Conservation (phyloP, 2,113 vertebrate genomes). For the Ailuropoda melanoleuca region DNA sequence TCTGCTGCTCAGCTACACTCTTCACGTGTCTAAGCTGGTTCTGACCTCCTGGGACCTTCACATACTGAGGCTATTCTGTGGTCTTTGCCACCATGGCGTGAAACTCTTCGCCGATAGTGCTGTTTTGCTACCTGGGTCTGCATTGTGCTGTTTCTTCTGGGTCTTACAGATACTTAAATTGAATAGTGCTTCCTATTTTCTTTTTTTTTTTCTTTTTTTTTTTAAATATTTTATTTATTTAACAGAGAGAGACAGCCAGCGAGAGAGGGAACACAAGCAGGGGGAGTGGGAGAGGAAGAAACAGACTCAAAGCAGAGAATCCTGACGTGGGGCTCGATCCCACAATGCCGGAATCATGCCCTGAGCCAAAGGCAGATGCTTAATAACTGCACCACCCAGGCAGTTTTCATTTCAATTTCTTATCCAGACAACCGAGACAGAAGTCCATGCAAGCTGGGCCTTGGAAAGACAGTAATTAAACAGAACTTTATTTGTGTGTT, state of each 20-base stretch:
- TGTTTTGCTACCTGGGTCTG: not conserved
- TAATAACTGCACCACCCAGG: too few relatives aligned
- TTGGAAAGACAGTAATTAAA: not conserved
- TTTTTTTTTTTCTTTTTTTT: too few relatives aligned
- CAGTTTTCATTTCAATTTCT: not conserved
- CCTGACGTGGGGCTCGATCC: too few relatives aligned
- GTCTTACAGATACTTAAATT: not conserved
- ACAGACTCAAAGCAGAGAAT: too few relatives aligned
- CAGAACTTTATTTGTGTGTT: not conserved
- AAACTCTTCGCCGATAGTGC: not conserved
- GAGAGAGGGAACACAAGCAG: too few relatives aligned
- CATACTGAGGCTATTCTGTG: not conserved
- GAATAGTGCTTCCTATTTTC: not conserved
- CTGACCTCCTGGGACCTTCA: not conserved
- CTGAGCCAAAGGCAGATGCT: too few relatives aligned
- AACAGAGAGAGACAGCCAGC: too few relatives aligned
- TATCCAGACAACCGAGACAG: not conserved
- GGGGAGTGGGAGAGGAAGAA: too few relatives aligned
- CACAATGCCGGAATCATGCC: too few relatives aligned
- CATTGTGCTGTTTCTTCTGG: not conserved
- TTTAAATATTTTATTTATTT: too few relatives aligned
- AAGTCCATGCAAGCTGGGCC: not conserved
- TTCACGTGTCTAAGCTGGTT: not conserved
- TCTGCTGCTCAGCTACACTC: not conserved
- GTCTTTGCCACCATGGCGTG: not conserved